These are phyloP conservation scores for Subacronicta megacephala DNA, from an alignment of 2,888 invertebrate species.

Conservation along the genomic window DNA sequence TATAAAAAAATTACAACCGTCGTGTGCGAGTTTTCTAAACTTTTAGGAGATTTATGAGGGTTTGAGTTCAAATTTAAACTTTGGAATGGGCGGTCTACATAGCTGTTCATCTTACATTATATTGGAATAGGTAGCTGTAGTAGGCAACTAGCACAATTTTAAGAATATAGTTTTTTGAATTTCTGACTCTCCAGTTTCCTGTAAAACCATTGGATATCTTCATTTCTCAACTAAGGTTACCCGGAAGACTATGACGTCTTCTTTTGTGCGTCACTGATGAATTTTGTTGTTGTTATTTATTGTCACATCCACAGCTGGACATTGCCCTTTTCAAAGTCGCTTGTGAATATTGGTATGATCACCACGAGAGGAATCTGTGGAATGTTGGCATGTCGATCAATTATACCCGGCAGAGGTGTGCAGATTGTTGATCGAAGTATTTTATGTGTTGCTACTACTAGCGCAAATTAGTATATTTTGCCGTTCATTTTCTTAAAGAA, in stretches of 20 bases:
- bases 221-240: too few relatives aligned
- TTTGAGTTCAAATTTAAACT: too few relatives aligned
- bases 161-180: too few relatives aligned
- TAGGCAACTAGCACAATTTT: too few relatives aligned
- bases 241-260: background rate
- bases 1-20: too few relatives aligned
- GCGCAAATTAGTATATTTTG: slow-evolving; percentile 5
- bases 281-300: slow-evolving; percentile 1
- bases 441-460: slow-evolving; percentile 11
- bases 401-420: slow-evolving; percentile 27
- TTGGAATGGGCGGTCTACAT: too few relatives aligned
- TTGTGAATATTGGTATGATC: background rate
- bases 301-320: background rate
- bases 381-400: slow-evolving; percentile 23
- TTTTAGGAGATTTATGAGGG: too few relatives aligned
- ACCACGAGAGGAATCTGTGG: slow-evolving; percentile 19
- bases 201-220: too few relatives aligned
- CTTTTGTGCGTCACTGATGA: background rate
- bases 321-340: background rate
- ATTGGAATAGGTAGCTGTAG: too few relatives aligned
- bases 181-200: too few relatives aligned
- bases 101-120: too few relatives aligned
- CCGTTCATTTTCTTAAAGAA: slow-evolving; percentile 18
- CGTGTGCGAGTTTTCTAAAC: too few relatives aligned
- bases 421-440: slow-evolving; percentile 33